Conservation (phyloP, 2,113 vertebrate genomes). For the Asarcornis scutulata region DNA sequence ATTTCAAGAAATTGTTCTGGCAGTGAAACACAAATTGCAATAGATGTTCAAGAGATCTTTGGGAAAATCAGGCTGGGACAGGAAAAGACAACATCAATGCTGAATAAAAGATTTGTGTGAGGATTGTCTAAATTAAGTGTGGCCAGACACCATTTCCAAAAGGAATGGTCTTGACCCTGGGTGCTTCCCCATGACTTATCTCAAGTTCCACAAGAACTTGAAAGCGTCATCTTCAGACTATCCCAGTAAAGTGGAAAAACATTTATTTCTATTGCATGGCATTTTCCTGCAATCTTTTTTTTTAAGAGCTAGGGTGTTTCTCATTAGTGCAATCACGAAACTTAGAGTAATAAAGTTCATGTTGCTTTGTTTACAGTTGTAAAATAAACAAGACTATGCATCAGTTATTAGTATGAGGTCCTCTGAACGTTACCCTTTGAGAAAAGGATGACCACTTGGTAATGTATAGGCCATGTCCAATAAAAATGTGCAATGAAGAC, state of each 20-base stretch:
- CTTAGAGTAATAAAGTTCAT: neutral
- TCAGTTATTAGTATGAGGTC: neutral
- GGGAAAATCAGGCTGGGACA: neutral
- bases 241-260: neutral
- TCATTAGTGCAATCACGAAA: neutral
- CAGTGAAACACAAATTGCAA: conserved; percentile 43
- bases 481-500: conserved; percentile 30
- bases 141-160: neutral
- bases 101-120: conserved; percentile 18
- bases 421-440: neutral
- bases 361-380: neutral
- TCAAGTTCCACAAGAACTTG: neutral
- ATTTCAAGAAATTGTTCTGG: conserved; percentile 20
- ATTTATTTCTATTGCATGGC: neutral
- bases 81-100: neutral
- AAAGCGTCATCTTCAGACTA: neutral
- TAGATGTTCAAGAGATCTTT: conserved; percentile 12
- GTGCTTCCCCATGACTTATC: neutral
- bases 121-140: neutral
- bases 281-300: neutral
- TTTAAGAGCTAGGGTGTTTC: neutral
- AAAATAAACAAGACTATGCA: neutral
- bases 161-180: neutral
- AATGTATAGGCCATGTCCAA: neutral
- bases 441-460: neutral